Evolutionary conservation across 2,888 invertebrate genomes (phyloP), one percentile per base, ranked within the genome.

Genomic region (Caenorhabditis sp.): DNA sequence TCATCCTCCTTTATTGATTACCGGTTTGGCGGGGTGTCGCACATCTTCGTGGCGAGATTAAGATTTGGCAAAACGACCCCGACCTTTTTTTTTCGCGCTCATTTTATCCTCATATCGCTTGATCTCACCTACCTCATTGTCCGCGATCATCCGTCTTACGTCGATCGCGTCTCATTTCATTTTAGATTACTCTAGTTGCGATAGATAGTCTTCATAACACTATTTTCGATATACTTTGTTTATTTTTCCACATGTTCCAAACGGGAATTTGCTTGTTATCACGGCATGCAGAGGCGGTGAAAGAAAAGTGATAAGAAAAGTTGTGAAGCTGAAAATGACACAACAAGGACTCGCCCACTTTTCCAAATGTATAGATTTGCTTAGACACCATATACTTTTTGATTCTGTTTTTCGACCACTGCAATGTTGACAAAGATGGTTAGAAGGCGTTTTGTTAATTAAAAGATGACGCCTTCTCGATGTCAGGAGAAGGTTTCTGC

Each of bases 381-480:
- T 38, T 54, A 51, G 69, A 49, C 49, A 49, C 47, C 35, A 35
- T n/a, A 35, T 41, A 70, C n/a, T 38, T 72, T 72, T 31, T 19
- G 31, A 10, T 64, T 38, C 64, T 49, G 47, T 19, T 66, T 75
- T 59, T 64, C 63, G 56, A 70, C 22, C 64, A 41, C 16, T 44
- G 44, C 56, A 68, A 56, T 74, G 73, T 73, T 80, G 73, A 68
- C 59, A 58, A 58, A 14, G 47, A 38, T 10, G 41, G 22, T 10
- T 59, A 3, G 31, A 44, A 61, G 47, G 35, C 44, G 70, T 41
- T 68, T 24, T 56, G 77, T 81, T 75, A 81, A 81, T 75, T 74
- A 81, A 75, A 81, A 81, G 47, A 68, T 58, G 68, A 66, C 66
- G 38, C 35, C 19, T 51, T 66, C 58, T 56, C 51, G 73, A 26